These are phyloP conservation scores for Drosophila nr. fundita DNA, from an alignment of 2,888 invertebrate genomes.

Conservation along the genomic window DNA sequence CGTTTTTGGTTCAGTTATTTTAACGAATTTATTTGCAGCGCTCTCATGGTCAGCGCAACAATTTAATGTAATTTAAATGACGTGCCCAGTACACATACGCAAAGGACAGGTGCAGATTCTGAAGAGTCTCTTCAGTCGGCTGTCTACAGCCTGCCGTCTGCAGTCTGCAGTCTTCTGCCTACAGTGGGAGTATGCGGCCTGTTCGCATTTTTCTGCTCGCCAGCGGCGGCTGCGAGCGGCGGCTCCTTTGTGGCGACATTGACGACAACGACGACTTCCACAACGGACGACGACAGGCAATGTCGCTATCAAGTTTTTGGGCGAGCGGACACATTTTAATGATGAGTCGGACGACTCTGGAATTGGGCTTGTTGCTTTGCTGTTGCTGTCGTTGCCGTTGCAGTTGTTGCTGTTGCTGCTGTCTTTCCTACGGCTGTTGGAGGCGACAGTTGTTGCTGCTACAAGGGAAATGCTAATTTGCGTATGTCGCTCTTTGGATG, in stretches of 20 bases:
- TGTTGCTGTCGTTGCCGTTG: constrained; percentile 22
- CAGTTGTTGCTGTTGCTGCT: constrained; percentile 28
- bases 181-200: constrained; percentile 74
- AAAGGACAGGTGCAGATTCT: constrained; percentile 67
- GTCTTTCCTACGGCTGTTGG: constrained; percentile 27
- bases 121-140: constrained; percentile 39
- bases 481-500: constrained; percentile 73
- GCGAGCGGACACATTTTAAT: constrained; percentile 78
- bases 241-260: constrained; percentile 77
- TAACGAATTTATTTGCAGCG: constrained; percentile 81
- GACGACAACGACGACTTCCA: constrained; percentile 72
- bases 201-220: constrained; percentile 73
- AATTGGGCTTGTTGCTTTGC: constrained; percentile 62
- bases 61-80: constrained; percentile 84
- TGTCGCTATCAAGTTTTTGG: constrained; percentile 78
- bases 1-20: constrained; percentile 79
- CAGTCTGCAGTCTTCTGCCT: constrained; percentile 28
- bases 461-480: constrained; percentile 81
- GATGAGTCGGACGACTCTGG: constrained; percentile 73
- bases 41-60: constrained; percentile 83
- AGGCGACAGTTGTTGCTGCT: constrained; percentile 46
- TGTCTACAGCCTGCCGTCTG: constrained; percentile 22
- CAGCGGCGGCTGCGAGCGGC: constrained; percentile 51
- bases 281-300: constrained; percentile 72
- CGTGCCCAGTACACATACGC: constrained; percentile 77